Evolutionary conservation across 2,113 vertebrate species (phyloP), one percentile per base, ranked within the genome.

Genomic region (Ceyx margarethae): DNA sequence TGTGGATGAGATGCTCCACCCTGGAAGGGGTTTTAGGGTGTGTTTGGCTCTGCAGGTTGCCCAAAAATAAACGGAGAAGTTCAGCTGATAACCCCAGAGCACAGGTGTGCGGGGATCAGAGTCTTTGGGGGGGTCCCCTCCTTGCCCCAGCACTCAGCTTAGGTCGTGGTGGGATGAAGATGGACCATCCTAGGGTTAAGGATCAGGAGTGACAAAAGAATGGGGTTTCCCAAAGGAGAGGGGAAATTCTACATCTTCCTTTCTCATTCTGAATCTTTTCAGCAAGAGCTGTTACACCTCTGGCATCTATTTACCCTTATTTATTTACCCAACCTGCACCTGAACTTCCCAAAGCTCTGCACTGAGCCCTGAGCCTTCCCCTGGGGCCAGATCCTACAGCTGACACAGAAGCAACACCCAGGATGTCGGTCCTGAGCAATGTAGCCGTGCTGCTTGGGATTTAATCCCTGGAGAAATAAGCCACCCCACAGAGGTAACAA

Each of bases 381-480:
- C 17, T 14, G 6, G 25, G 33, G 14, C 20, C 14, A 0, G 16
- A 43, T 35, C 68, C 68, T 43, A 31, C 61, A 42, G 6, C 51
- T 1, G 0, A 42, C 3, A 0, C 20, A 1, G 4, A 7, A 13
- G 16, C 14, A 17, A 33, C 16, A 10, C 7, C 29, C 22, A 4
- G 5, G 3, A 2, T 10, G 10, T 10, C 2, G 0, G 40, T 21
- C 51, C 46, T 19, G 26, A 2, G 0, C 29, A 23, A 42, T 1
- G 0, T 6, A 29, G 20, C 29, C 1, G 0, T 18, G 58, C 19
- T 10, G 22, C 23, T 3, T 0, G 4, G 46, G 19, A 5, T 31
- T 40, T 17, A 25, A 58, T 51, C 68, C 57, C 73, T 0, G 1
- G 1, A 16, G 77, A 50, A 56, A 60, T 50, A 51, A 25, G 31